Evolutionary conservation across 2,113 vertebrate species (phyloP).

Genomic region (Colossoma macropomum): DNA sequence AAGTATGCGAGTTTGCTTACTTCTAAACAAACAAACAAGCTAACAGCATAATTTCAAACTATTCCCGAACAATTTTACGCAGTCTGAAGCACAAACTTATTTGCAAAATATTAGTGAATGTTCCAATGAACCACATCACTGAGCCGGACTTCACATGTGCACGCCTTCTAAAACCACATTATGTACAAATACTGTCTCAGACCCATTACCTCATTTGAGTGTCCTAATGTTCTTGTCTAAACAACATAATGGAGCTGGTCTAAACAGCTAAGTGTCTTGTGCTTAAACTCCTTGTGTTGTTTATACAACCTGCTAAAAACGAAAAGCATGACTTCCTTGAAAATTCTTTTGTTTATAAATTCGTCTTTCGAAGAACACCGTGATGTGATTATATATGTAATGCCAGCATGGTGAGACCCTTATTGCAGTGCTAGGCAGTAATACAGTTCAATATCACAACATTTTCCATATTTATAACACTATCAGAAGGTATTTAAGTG

Average conservation of each 20-base stretch:
- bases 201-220: constrained; percentile 38
- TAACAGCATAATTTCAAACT: not conserved
- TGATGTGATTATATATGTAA: not conserved
- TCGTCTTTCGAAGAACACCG: not conserved
- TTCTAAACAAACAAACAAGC: not conserved
- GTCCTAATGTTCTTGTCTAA: constrained; percentile 42
- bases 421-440: not conserved
- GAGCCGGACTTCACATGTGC: constrained; percentile 5
- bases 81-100: constrained; percentile 5
- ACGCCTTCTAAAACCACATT: constrained; percentile 43
- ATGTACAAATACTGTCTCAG: constrained; percentile 41
- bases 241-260: constrained; percentile 16
- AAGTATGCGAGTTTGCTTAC: not conserved
- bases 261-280: not conserved
- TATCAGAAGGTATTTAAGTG: no score
- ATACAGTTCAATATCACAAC: not conserved
- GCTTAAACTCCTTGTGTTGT: constrained; percentile 10
- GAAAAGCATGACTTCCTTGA: constrained; percentile 1
- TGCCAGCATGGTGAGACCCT: not conserved
- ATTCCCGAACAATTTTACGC: not conserved
- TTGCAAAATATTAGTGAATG: not conserved
- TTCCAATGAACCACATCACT: not conserved
- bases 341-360: not conserved
- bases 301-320: constrained; percentile 15
- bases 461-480: not conserved